phyloP scores from a whole-genome alignment of 2,888 invertebrate species.

The Spodoptera exigua region DNA sequence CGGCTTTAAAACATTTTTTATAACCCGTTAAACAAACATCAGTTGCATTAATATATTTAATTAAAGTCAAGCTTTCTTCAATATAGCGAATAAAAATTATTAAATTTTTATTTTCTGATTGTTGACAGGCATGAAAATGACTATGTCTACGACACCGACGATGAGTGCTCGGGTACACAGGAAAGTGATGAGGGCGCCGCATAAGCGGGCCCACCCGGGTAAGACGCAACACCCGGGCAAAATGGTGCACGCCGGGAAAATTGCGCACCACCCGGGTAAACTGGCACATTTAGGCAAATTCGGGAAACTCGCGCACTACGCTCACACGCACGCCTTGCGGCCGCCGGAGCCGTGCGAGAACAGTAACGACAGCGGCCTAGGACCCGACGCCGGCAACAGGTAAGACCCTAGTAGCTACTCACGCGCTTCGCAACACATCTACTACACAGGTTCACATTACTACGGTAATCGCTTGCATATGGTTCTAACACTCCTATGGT shows the following conservation, averaged over 20 bases:
- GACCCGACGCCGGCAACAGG: conserved; percentile 92
- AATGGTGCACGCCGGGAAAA: conserved; percentile 77
- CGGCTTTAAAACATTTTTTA: not conserved
- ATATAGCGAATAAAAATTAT: conserved; percentile 54
- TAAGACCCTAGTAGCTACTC: conserved; percentile 60
- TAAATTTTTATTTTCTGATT: conserved; percentile 72
- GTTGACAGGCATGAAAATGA: conserved; percentile 92
- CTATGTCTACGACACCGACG: conserved; percentile 91
- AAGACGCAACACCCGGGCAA: conserved; percentile 83
- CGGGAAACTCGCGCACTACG: conserved; percentile 79
- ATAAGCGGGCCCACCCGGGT: conserved; percentile 89
- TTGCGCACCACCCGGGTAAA: conserved; percentile 72
- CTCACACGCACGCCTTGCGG: conserved; percentile 84
- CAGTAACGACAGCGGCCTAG: conserved; percentile 96
- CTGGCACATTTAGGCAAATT: conserved; percentile 78
- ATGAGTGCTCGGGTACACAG: conserved; percentile 91
- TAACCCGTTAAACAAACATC: not conserved
- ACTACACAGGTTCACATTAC: conserved; percentile 12
- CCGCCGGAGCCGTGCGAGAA: conserved; percentile 93
- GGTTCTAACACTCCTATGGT: conserved; percentile 24
- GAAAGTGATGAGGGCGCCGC: conserved; percentile 91
- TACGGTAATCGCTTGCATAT: conserved; percentile 10
- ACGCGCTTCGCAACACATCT: conserved; percentile 41
- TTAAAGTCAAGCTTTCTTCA: conserved; percentile 21
- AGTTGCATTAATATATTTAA: too few relatives aligned